These are phyloP conservation scores for Malacoctenus gilli DNA, from an alignment of 2,797 vertebrate species.

Conservation along the genomic window DNA sequence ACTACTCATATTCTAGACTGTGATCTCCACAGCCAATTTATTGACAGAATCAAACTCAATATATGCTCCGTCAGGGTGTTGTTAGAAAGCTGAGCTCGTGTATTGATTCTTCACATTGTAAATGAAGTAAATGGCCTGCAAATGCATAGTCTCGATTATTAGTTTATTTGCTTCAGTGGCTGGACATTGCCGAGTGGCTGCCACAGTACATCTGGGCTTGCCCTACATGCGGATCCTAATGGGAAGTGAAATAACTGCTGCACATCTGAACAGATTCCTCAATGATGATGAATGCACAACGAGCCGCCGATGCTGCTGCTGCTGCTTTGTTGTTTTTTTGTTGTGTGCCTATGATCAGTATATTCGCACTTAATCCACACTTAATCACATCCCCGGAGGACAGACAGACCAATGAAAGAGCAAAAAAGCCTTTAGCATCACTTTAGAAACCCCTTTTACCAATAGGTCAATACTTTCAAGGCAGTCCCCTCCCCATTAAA, in stretches of 20 bases:
- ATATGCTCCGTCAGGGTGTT: too few relatives aligned
- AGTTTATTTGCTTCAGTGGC: neutral
- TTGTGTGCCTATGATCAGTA: conserved; percentile 13
- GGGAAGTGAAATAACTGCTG: conserved; percentile 8
- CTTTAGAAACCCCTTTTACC: neutral
- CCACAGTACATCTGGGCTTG: conserved; percentile 10
- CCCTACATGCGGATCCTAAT: conserved; percentile 29
- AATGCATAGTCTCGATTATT: neutral
- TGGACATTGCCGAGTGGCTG: too few relatives aligned
- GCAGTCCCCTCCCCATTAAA: neutral
- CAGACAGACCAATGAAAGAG: too few relatives aligned
- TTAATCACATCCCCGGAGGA: conserved; percentile 34
- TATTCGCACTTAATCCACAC: conserved; percentile 48
- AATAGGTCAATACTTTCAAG: neutral
- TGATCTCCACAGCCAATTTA: too few relatives aligned
- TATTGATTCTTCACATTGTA: too few relatives aligned
- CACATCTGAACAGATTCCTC: conserved; percentile 1
- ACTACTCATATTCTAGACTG: too few relatives aligned
- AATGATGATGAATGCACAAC: neutral
- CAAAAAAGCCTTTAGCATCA: too few relatives aligned
- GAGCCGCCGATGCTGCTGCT: too few relatives aligned
- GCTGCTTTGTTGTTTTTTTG: conserved; percentile 23
- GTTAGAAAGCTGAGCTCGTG: too few relatives aligned
- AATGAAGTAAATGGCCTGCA: neutral
- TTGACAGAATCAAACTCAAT: too few relatives aligned